A percentile compares a stretch with the other conserved stretches of the same genome.
These are phyloP conservation scores for Tachysurus fulvidraco DNA, from an alignment of 2,113 vertebrate species.

Conservation along the genomic window DNA sequence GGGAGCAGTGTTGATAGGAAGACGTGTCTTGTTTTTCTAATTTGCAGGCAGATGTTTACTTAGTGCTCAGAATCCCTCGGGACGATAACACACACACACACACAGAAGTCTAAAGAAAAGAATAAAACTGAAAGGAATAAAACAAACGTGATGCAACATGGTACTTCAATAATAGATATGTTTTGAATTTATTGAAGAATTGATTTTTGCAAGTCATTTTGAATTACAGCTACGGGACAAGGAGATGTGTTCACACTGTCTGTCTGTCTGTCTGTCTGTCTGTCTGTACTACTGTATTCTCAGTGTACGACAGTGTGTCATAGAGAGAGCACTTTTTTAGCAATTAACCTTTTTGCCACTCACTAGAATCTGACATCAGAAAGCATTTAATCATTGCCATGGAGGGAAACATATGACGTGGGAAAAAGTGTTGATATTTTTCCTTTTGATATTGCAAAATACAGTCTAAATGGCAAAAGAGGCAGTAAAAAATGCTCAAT, in stretches of 20 bases:
- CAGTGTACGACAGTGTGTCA: background rate
- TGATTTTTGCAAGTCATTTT: background rate
- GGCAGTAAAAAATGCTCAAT: conserved; percentile 54
- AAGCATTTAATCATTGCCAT: background rate
- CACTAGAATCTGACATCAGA: background rate
- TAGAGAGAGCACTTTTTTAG: background rate
- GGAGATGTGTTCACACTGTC: background rate
- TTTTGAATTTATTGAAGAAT: background rate
- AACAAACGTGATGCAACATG: background rate
- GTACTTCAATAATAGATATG: background rate
- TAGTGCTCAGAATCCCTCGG: background rate
- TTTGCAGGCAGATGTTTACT: too few relatives aligned
- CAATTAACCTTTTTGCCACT: background rate
- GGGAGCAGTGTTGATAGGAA: background rate
- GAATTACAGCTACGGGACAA: background rate
- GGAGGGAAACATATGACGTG: conserved; percentile 27
- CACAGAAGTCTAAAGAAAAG: background rate
- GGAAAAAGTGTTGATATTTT: conserved; percentile 13
- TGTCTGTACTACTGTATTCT: background rate
- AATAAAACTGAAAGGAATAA: background rate
- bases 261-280: too few relatives aligned
- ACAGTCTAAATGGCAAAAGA: conserved; percentile 58
- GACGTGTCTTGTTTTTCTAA: background rate
- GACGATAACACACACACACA: background rate
- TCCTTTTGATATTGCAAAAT: conserved; percentile 63